These are phyloP conservation scores for Thoracochromis brauschi DNA, from an alignment of 2,113 vertebrate genomes.

Conservation along the genomic window DNA sequence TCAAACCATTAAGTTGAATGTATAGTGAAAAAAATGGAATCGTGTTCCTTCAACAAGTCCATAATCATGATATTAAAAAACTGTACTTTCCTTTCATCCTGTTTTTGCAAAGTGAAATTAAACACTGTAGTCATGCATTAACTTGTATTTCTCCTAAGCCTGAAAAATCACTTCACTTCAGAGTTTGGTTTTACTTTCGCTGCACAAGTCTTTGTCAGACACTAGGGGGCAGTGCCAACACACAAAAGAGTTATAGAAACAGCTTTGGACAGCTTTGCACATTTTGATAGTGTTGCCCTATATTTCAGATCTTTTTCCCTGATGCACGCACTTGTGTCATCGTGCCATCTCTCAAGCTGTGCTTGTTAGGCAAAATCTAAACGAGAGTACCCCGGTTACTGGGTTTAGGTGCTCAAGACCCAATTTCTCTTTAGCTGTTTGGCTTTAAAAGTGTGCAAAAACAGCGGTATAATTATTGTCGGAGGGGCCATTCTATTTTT, in stretches of 20 bases:
- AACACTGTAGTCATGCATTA: neutral
- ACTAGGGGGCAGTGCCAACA: slow-evolving; percentile 23
- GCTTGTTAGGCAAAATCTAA: neutral
- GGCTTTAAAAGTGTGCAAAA: neutral
- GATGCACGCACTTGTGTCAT: slow-evolving; percentile 7
- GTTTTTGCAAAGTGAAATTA: slow-evolving; percentile 26
- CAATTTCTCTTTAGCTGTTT: neutral
- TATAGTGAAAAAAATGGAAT: neutral
- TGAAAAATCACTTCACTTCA: neutral
- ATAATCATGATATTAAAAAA: neutral
- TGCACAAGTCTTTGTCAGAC: neutral
- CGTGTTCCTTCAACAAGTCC: neutral
- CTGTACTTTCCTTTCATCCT: neutral
- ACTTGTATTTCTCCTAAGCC: neutral
- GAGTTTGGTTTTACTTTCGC: neutral
- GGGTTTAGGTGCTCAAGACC: neutral
- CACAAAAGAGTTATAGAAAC: neutral
- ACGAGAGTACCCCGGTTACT: neutral
- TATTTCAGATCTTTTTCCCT: neutral
- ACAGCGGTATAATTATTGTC: neutral
- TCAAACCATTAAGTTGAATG: neutral
- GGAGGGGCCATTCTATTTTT: neutral
- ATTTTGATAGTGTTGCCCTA: neutral
- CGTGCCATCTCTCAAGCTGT: neutral
- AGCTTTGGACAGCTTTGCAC: neutral